These are phyloP conservation scores for Nemapogon koenigi DNA, from an alignment of 2,888 invertebrate species.

Conservation along the genomic window DNA sequence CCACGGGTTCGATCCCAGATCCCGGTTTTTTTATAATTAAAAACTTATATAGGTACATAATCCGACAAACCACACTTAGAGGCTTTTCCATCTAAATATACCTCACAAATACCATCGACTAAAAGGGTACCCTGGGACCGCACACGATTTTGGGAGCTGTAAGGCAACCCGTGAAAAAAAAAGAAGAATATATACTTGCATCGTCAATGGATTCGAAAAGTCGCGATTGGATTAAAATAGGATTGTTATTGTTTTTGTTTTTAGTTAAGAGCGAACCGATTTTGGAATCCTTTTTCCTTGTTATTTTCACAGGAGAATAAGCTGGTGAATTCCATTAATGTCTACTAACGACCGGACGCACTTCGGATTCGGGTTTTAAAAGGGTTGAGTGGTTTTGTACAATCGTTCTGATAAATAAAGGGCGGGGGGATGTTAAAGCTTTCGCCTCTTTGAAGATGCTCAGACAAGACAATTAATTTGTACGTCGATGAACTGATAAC, in stretches of 20 bases:
- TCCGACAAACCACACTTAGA: no score
- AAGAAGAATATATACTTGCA: slow-evolving; percentile 30
- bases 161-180: no score
- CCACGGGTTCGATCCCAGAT: no score
- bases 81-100: no score
- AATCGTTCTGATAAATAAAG: slow-evolving; percentile 59
- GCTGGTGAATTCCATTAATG: slow-evolving; percentile 60
- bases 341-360: slow-evolving; percentile 62
- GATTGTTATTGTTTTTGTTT: slow-evolving; percentile 24
- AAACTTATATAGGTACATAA: no score
- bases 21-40: no score
- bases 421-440: slow-evolving; percentile 51
- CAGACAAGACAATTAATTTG: slow-evolving; percentile 36
- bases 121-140: no score
- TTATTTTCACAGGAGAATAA: slow-evolving; percentile 57
- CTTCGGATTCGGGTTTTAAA: slow-evolving; percentile 59
- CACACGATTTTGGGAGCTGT: no score
- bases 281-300: slow-evolving; percentile 41
- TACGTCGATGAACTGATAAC: slow-evolving; percentile 12
- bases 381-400: slow-evolving; percentile 64
- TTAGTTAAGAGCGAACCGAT: slow-evolving; percentile 31
- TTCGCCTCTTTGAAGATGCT: slow-evolving; percentile 58
- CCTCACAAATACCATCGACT: no score
- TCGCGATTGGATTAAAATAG: slow-evolving; percentile 2
- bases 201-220: slow-evolving; percentile 21